phyloP scores from a whole-genome alignment of 2,888 invertebrate genomes.

The Oscheius sp. region DNA sequence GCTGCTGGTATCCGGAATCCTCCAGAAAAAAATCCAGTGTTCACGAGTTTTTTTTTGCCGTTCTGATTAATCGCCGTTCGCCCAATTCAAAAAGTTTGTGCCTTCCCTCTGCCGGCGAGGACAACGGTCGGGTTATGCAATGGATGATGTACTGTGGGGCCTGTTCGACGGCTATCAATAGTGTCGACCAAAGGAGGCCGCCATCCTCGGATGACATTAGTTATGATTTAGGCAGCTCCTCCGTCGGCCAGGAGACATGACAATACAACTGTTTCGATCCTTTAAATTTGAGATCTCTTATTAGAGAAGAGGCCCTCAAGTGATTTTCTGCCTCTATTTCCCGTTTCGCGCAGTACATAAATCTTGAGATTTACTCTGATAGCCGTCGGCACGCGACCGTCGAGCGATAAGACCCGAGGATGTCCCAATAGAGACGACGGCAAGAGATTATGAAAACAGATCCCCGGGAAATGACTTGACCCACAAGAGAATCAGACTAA shows the following conservation, averaged over 20 bases:
- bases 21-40: conserved; percentile 2
- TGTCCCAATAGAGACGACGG: neutral
- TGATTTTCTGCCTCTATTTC: too few relatives aligned
- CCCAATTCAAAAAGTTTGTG: conserved; percentile 6
- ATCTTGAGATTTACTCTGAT: conserved; percentile 19
- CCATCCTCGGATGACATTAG: neutral
- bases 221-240: conserved; percentile 19
- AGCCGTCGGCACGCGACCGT: conserved; percentile 20
- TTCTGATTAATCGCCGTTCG: conserved; percentile 10
- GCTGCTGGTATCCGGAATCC: conserved; percentile 13
- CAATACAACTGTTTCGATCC: neutral
- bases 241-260: neutral
- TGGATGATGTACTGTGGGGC: conserved; percentile 23
- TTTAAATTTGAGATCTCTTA: neutral
- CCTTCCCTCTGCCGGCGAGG: neutral
- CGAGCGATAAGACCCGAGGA: conserved; percentile 12
- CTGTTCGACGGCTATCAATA: conserved; percentile 14
- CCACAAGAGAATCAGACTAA: too few relatives aligned
- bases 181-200: neutral
- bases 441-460: conserved; percentile 27
- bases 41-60: neutral
- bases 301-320: neutral
- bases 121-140: conserved; percentile 3
- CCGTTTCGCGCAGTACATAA: conserved; percentile 30
- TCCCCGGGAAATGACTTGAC: too few relatives aligned